Evolutionary conservation across 2,113 vertebrate genomes (phyloP).

Genomic region (Quiscalus mexicanus): DNA sequence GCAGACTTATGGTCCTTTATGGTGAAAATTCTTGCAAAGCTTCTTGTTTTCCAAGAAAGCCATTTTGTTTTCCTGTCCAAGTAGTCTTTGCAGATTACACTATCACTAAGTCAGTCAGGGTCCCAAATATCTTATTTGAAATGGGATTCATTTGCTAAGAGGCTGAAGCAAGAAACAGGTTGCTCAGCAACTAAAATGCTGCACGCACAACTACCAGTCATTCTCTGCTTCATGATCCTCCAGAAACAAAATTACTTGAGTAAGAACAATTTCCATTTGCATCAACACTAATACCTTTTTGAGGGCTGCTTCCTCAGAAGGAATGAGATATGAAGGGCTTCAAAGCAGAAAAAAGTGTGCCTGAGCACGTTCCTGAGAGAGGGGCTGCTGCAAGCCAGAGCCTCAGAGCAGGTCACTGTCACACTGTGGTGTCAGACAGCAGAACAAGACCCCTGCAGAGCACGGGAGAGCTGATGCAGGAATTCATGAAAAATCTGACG

Average conservation of each 20-base stretch:
- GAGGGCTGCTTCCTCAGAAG: background rate
- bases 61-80: background rate
- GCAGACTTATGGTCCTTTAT: background rate
- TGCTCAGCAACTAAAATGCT: conserved; percentile 43
- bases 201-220: background rate
- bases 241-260: background rate
- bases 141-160: background rate
- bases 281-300: background rate
- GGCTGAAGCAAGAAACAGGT: background rate
- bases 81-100: background rate
- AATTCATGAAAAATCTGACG: background rate
- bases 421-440: rapidly evolving
- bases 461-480: background rate
- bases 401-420: background rate
- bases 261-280: background rate
- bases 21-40: background rate
- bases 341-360: background rate
- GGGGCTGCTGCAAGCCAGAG: background rate
- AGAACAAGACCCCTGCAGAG: background rate
- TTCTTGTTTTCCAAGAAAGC: background rate
- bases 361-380: background rate
- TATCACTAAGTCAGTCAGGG: background rate
- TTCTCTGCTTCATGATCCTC: background rate
- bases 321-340: background rate
- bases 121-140: background rate